phyloP scores from a whole-genome alignment of 2,797 vertebrate genomes.

The Sarcoramphus papa region DNA sequence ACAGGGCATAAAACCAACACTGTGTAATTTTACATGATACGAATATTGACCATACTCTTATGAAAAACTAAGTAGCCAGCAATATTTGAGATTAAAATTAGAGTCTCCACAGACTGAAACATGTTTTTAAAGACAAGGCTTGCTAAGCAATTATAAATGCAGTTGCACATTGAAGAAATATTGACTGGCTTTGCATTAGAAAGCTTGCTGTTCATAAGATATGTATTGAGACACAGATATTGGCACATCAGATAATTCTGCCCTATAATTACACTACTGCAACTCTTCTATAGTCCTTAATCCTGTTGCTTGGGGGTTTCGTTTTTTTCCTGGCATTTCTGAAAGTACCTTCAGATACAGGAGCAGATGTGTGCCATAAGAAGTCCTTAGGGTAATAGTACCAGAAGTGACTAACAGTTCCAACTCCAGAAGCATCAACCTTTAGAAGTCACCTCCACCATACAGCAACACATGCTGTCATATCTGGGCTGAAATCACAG shows the following conservation, averaged over 20 bases:
- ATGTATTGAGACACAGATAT: neutral
- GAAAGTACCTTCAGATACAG: neutral
- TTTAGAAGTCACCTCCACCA: neutral
- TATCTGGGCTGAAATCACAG: neutral
- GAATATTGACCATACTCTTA: neutral
- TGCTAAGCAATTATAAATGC: neutral
- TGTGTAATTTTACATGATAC: neutral
- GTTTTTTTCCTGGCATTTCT: neutral
- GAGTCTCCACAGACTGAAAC: neutral
- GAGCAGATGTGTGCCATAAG: neutral
- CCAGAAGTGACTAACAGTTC: neutral
- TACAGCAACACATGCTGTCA: neutral
- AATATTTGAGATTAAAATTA: neutral
- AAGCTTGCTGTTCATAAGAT: neutral
- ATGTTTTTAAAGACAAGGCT: neutral
- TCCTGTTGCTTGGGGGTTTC: neutral
- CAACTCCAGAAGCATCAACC: neutral
- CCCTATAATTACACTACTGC: neutral
- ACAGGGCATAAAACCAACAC: neutral
- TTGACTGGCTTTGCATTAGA: neutral
- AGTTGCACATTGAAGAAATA: neutral
- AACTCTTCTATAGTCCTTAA: neutral
- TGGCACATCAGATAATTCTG: neutral
- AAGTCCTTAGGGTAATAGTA: neutral
- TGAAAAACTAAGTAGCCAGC: neutral